Evolutionary conservation across 2,113 vertebrate genomes (phyloP).

Genomic region (Corynorhinus townsendii): DNA sequence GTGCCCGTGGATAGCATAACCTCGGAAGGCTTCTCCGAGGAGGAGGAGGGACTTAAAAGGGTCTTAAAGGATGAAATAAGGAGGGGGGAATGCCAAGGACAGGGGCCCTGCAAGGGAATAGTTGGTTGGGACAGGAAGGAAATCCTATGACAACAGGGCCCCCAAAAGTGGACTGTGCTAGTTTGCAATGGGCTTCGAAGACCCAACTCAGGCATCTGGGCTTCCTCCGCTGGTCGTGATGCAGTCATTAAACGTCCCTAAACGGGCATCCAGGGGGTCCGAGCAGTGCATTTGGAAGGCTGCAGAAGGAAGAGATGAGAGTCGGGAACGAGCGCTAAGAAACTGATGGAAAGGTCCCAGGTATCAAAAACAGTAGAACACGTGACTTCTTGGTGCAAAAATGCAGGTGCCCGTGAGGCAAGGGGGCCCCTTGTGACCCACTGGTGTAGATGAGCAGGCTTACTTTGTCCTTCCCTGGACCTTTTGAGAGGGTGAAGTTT

Average conservation of each 20-base stretch:
- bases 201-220: background rate
- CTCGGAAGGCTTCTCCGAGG: background rate
- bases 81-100: background rate
- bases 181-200: background rate
- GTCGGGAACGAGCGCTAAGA: background rate
- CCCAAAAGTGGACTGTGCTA: background rate
- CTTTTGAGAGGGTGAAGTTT: background rate
- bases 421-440: fast-evolving
- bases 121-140: background rate
- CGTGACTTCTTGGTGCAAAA: fast-evolving
- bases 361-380: too few relatives aligned
- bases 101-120: background rate
- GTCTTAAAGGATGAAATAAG: background rate
- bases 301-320: background rate
- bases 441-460: background rate
- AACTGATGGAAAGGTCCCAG: fast-evolving
- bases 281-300: background rate
- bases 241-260: background rate
- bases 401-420: fast-evolving
- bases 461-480: fast-evolving
- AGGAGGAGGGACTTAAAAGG: background rate
- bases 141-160: fast-evolving
- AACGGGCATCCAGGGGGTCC: fast-evolving
- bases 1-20: background rate
- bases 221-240: background rate